These are phyloP conservation scores for Dreissena polymorpha DNA, from an alignment of 1,140 invertebrate genomes.

Conservation along the genomic window DNA sequence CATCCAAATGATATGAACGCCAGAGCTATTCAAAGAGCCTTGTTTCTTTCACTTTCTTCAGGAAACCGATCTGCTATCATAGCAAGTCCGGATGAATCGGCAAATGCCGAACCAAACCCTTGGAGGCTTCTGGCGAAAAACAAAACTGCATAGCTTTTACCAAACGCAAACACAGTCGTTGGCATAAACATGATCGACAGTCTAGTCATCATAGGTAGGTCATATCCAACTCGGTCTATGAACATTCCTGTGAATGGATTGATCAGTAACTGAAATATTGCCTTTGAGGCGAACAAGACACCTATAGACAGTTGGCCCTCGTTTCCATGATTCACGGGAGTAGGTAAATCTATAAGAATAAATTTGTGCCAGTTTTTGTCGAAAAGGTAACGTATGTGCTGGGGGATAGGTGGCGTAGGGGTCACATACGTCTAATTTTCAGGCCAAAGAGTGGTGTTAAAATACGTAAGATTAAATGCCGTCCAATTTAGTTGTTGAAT, in stretches of 20 bases:
- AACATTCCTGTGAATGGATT: slow-evolving; percentile 99
- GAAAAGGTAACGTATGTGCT: background rate
- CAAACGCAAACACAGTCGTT: slow-evolving; percentile 99
- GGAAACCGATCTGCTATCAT: slow-evolving; percentile 99
- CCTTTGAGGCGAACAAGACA: slow-evolving; percentile 98
- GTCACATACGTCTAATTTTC: slow-evolving; percentile 41
- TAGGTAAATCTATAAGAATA: slow-evolving; percentile 56
- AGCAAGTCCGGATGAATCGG: slow-evolving; percentile 98
- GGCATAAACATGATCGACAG: slow-evolving; percentile 99
- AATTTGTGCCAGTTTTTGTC: slow-evolving; percentile 41
- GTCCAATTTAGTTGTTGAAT: slow-evolving; percentile 33
- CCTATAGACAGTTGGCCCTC: slow-evolving; percentile 96
- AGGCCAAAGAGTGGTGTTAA: slow-evolving; percentile 12
- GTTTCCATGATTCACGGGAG: slow-evolving; percentile 85
- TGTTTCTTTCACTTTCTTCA: slow-evolving; percentile 96
- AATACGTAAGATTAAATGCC: slow-evolving; percentile 46
- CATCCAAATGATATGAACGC: slow-evolving; percentile 99
- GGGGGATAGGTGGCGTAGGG: slow-evolving; percentile 1
- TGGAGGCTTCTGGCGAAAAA: slow-evolving; percentile 99
- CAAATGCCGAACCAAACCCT: slow-evolving; percentile 99
- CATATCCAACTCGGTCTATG: slow-evolving; percentile 99
- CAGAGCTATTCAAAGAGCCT: slow-evolving; percentile 97
- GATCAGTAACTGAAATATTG: slow-evolving; percentile 98
- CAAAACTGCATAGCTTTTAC: slow-evolving; percentile 95
- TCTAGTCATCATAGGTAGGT: slow-evolving; percentile 99